Percentiles rank a stretch among this genome's conserved stretches.
phyloP scores from a whole-genome alignment of 2,797 vertebrate genomes.

The Microchirus variegatus region DNA sequence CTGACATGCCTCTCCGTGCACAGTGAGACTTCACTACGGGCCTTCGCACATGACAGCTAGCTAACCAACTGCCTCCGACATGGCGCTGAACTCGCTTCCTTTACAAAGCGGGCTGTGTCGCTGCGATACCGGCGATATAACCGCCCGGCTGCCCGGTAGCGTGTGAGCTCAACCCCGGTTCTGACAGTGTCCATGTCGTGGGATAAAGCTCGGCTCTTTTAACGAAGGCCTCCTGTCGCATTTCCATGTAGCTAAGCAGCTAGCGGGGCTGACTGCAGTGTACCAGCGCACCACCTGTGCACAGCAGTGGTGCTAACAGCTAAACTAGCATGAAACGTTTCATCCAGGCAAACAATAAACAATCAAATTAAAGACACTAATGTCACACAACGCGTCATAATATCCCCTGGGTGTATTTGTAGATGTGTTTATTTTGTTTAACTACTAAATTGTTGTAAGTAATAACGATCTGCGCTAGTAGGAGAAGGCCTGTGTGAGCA shows the following conservation, averaged over 20 bases:
- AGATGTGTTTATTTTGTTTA: no score
- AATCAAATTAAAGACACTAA: no score
- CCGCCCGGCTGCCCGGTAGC: background rate
- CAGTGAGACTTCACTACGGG: slow-evolving; percentile 47
- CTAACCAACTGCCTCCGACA: slow-evolving; percentile 41
- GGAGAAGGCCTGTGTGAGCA: slow-evolving; percentile 73
- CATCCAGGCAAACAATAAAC: no score
- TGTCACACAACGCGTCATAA: no score
- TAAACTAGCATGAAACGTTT: slow-evolving; percentile 2
- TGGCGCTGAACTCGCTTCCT: slow-evolving; percentile 8
- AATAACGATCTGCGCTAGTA: slow-evolving; percentile 35
- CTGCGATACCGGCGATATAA: background rate
- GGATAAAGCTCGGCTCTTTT: background rate
- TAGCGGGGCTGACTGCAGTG: slow-evolving; percentile 47
- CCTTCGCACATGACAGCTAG: slow-evolving; percentile 60
- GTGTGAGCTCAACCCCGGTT: background rate
- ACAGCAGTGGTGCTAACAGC: slow-evolving; percentile 50
- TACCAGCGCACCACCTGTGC: slow-evolving; percentile 65
- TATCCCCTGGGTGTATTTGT: fast-evolving
- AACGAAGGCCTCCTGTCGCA: slow-evolving; percentile 55
- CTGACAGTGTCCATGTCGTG: background rate
- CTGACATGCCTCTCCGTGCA: slow-evolving; percentile 32
- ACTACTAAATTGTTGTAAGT: slow-evolving; percentile 4
- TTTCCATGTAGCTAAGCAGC: slow-evolving; percentile 50
- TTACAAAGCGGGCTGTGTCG: background rate